phyloP scores from a whole-genome alignment of 2,888 invertebrate genomes.

The Gymnosoma rotundatum region DNA sequence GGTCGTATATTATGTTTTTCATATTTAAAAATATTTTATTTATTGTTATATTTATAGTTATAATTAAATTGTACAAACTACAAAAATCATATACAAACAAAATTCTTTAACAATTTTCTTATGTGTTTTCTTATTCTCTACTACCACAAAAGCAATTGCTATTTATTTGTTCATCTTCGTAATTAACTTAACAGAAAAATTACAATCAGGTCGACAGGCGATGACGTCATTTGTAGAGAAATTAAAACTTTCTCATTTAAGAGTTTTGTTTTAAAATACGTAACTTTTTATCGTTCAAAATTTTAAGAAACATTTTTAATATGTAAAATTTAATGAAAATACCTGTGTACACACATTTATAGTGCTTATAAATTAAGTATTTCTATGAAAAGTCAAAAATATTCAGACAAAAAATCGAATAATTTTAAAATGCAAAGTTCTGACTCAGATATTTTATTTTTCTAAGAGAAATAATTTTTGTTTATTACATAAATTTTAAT shows the following conservation, averaged over 20 bases:
- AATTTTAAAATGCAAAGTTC: no score
- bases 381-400: no score
- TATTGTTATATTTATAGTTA: conserved; percentile 19
- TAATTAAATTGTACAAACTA: conserved; percentile 22
- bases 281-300: no score
- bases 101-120: conserved; percentile 35
- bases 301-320: not conserved
- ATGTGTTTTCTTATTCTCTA: not conserved
- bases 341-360: no score
- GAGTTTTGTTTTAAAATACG: conserved; percentile 2
- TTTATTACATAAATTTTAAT: no score
- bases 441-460: no score
- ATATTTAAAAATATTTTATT: conserved; percentile 7
- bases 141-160: conserved; percentile 1
- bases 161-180: conserved; percentile 25
- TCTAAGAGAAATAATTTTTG: no score
- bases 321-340: no score
- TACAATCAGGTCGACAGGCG: conserved; percentile 41
- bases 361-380: no score
- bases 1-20: not conserved
- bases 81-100: conserved; percentile 23
- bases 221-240: conserved; percentile 51
- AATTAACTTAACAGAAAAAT: conserved; percentile 19
- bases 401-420: no score
- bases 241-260: conserved; percentile 30